Evolutionary conservation across 2,888 invertebrate species (phyloP).

Genomic region (Seira musarum): DNA sequence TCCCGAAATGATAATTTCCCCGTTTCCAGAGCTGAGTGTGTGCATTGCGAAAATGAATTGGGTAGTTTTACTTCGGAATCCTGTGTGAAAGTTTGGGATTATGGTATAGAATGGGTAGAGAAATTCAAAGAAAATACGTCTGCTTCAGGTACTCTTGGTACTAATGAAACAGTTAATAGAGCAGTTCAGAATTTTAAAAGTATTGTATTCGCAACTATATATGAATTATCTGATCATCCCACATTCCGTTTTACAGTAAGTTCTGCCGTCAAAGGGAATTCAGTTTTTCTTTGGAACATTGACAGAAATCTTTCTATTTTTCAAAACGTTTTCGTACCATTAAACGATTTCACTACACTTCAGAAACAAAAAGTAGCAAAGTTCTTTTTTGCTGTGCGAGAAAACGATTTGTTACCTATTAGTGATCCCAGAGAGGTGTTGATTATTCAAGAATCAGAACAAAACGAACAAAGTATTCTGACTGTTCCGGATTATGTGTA

Average conservation of each 20-base stretch:
- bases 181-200: slow-evolving; percentile 61
- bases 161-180: not conserved
- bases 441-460: slow-evolving; percentile 50
- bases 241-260: slow-evolving; percentile 63
- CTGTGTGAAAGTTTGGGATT: slow-evolving; percentile 66
- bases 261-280: slow-evolving; percentile 41
- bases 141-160: no score
- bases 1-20: slow-evolving; percentile 71
- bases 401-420: slow-evolving; percentile 35
- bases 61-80: slow-evolving; percentile 58
- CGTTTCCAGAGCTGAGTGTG: slow-evolving; percentile 53
- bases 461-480: slow-evolving; percentile 49
- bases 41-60: slow-evolving; percentile 56
- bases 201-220: slow-evolving; percentile 63
- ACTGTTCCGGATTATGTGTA: slow-evolving; percentile 64
- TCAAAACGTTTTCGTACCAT: not conserved
- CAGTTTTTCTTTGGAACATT: slow-evolving; percentile 66
- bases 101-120: slow-evolving; percentile 58
- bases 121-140: not conserved
- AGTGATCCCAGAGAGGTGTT: slow-evolving; percentile 48
- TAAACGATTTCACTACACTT: not conserved
- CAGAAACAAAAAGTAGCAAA: slow-evolving; percentile 60
- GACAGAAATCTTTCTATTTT: slow-evolving; percentile 62
- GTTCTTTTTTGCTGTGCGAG: slow-evolving; percentile 58
- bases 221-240: slow-evolving; percentile 63